Conservation (phyloP, 2,888 invertebrate species). For the Anoncus sp. region DNA sequence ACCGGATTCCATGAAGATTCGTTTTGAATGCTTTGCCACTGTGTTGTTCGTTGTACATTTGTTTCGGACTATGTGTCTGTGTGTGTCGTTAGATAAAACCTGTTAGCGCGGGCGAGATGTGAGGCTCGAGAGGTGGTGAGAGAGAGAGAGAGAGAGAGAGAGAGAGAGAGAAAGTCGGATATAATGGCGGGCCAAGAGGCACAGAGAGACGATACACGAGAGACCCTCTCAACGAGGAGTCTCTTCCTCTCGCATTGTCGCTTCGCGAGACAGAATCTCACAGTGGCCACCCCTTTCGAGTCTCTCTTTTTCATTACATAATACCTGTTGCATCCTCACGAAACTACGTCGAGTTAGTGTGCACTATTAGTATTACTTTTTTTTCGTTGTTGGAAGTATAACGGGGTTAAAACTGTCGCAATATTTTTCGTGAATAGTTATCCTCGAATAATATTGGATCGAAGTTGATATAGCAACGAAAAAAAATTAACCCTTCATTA, state of each 20-base stretch:
- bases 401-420: background rate
- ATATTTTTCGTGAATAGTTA: too few relatives aligned
- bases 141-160: conserved; percentile 28
- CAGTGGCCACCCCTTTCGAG: conserved; percentile 26
- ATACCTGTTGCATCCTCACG: conserved; percentile 66
- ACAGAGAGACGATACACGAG: conserved; percentile 11
- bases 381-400: background rate
- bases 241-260: conserved; percentile 49
- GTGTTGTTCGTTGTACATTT: conserved; percentile 21
- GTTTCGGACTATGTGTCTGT: conserved; percentile 4
- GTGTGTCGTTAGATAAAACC: conserved; percentile 40
- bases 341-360: conserved; percentile 32
- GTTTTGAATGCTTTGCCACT: conserved; percentile 16
- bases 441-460: background rate
- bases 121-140: background rate
- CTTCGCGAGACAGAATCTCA: conserved; percentile 45
- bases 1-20: conserved; percentile 2
- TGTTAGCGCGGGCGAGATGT: conserved; percentile 5
- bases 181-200: conserved; percentile 37
- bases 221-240: conserved; percentile 37
- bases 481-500: too few relatives aligned
- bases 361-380: conserved; percentile 13
- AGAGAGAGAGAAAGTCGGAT: conserved; percentile 30
- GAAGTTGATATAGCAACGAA: background rate
- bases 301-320: conserved; percentile 50